Evolutionary conservation across 2,113 vertebrate species (phyloP).

Genomic region (Macrotus californicus): DNA sequence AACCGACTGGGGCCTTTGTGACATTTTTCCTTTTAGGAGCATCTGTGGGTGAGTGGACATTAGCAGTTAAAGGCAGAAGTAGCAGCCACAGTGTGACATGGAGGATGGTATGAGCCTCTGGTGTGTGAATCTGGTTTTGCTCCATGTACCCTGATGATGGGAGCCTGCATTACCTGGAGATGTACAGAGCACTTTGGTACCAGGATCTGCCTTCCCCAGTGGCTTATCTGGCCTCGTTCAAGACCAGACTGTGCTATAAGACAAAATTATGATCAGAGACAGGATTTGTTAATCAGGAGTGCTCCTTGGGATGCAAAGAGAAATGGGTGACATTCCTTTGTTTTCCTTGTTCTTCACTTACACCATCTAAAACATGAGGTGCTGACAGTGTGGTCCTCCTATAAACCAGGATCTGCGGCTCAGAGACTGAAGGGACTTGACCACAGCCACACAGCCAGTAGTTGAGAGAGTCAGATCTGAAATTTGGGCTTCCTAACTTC

Average conservation of each 20-base stretch:
- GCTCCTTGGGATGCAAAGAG: neutral
- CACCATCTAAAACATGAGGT: neutral
- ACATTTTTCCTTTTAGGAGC: neutral
- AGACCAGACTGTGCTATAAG: neutral
- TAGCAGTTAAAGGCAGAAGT: neutral
- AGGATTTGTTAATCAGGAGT: neutral
- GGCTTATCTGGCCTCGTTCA: neutral
- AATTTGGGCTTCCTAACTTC: neutral
- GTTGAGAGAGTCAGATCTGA: neutral
- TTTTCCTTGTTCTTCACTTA: neutral
- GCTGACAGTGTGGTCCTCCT: neutral
- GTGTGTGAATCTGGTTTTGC: neutral
- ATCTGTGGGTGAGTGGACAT: fast-evolving
- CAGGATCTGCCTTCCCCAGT: neutral
- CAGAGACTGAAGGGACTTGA: neutral
- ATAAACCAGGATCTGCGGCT: neutral
- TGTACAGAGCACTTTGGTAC: neutral
- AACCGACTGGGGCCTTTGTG: neutral
- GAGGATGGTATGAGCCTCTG: neutral
- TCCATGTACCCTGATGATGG: neutral
- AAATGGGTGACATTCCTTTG: neutral
- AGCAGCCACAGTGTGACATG: fast-evolving
- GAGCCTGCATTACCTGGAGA: neutral
- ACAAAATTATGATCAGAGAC: neutral
- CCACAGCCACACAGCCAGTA: neutral